These are phyloP conservation scores for Entomobrya multifasciata DNA, from an alignment of 2,888 invertebrate species.

Conservation along the genomic window DNA sequence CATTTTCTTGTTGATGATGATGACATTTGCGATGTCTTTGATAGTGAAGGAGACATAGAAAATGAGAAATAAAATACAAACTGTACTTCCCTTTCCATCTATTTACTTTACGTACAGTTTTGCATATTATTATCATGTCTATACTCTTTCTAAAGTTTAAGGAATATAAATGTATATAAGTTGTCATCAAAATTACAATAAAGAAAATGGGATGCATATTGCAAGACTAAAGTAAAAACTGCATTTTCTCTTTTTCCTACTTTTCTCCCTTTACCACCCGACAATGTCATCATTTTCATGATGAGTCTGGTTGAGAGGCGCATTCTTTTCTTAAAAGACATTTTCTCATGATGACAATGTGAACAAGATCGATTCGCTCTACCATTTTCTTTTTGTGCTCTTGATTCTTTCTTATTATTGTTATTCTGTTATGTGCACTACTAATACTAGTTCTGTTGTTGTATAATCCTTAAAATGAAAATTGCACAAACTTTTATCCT, in stretches of 20 bases:
- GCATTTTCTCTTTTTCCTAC: slow-evolving; percentile 14
- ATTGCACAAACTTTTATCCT: slow-evolving; percentile 40
- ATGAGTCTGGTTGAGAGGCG: too few relatives aligned
- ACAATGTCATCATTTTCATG: too few relatives aligned
- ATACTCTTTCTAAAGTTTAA: too few relatives aligned
- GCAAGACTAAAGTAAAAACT: slow-evolving; percentile 11
- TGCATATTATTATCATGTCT: too few relatives aligned
- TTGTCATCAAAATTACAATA: slow-evolving; percentile 8
- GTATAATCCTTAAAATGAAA: slow-evolving; percentile 29
- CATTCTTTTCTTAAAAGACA: too few relatives aligned
- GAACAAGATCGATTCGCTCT: slow-evolving; percentile 29
- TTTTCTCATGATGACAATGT: slow-evolving; percentile 29
- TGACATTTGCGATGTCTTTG: background rate
- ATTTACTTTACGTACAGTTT: too few relatives aligned
- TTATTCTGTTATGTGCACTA: background rate
- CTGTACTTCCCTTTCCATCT: too few relatives aligned
- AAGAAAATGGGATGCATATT: slow-evolving; percentile 31
- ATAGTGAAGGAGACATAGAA: slow-evolving; percentile 2
- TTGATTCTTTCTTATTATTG: slow-evolving; percentile 21
- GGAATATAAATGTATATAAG: background rate
- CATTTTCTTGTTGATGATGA: background rate
- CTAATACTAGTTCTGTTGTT: too few relatives aligned
- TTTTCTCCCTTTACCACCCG: background rate
- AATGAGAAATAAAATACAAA: slow-evolving; percentile 38
- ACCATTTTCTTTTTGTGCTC: background rate